Conservation (phyloP, 2,797 vertebrate genomes). For the Hippopotamyrus pictus region DNA sequence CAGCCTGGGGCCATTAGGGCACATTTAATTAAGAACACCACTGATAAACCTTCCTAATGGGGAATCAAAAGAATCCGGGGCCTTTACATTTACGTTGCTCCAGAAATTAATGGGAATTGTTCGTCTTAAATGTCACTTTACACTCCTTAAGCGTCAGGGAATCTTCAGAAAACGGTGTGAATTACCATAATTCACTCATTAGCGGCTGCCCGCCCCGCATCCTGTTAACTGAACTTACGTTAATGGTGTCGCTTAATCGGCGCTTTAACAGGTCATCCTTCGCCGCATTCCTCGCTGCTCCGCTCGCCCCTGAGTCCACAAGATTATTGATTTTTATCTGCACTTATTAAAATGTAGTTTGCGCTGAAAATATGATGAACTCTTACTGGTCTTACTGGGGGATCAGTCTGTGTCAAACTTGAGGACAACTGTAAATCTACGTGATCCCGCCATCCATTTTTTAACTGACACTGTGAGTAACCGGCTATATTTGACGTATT, state of each 20-base stretch:
- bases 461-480: background rate
- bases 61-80: slow-evolving; percentile 34
- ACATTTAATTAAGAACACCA: slow-evolving; percentile 38
- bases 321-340: slow-evolving; percentile 10
- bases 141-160: slow-evolving; percentile 36
- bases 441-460: background rate
- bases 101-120: slow-evolving; percentile 41
- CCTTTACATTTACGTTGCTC: slow-evolving; percentile 34
- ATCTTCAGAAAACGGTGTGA: slow-evolving; percentile 31
- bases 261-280: background rate
- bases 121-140: slow-evolving; percentile 30
- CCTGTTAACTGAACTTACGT: background rate
- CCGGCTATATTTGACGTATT: background rate
- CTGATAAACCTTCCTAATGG: slow-evolving; percentile 40
- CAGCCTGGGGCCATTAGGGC: slow-evolving; percentile 24
- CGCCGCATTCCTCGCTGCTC: background rate
- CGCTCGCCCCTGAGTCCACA: background rate
- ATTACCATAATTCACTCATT: slow-evolving; percentile 31
- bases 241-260: slow-evolving; percentile 7
- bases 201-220: background rate
- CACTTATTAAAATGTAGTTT: background rate
- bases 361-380: background rate
- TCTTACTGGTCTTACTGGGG: background rate
- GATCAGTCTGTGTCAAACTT: background rate
- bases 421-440: background rate